These are phyloP conservation scores for Oncorhynchus tshawytscha DNA, from an alignment of 2,113 vertebrate species.

Conservation along the genomic window DNA sequence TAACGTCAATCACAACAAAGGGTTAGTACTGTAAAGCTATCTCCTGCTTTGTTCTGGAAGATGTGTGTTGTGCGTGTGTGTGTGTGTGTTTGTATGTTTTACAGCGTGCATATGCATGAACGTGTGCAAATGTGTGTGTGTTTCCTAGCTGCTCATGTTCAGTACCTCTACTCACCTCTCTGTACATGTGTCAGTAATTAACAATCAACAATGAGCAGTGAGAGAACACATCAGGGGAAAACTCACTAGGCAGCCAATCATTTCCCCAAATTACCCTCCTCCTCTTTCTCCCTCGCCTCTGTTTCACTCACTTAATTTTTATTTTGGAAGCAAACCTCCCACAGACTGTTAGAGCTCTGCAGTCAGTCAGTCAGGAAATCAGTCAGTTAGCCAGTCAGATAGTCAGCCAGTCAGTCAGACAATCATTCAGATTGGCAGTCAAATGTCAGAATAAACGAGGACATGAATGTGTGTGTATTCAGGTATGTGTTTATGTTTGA, in stretches of 20 bases:
- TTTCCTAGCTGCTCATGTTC: neutral
- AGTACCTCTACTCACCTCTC: slow-evolving; percentile 4
- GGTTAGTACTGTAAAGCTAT: too few relatives aligned
- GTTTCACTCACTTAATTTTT: slow-evolving; percentile 52
- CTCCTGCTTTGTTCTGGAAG: neutral
- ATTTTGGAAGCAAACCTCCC: slow-evolving; percentile 26
- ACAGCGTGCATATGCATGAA: neutral
- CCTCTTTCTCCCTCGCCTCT: slow-evolving; percentile 21
- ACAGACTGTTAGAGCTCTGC: slow-evolving; percentile 28
- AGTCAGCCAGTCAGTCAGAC: too few relatives aligned
- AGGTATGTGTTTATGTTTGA: slow-evolving; percentile 32
- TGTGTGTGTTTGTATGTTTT: neutral
- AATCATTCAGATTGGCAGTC: slow-evolving; percentile 9
- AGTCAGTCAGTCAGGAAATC: neutral
- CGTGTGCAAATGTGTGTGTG: neutral
- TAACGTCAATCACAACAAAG: too few relatives aligned
- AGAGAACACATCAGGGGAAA: slow-evolving; percentile 18
- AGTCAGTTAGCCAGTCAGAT: too few relatives aligned
- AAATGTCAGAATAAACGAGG: slow-evolving; percentile 24
- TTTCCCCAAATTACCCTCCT: slow-evolving; percentile 40
- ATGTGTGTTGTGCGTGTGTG: neutral
- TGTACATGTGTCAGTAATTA: slow-evolving; percentile 49
- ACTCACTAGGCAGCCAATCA: slow-evolving; percentile 31
- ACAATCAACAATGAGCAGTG: slow-evolving; percentile 32
- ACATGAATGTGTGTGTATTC: slow-evolving; percentile 38